Base-by-base conservation (phyloP, 2,888 invertebrate species). In the Pocota personata region DNA sequence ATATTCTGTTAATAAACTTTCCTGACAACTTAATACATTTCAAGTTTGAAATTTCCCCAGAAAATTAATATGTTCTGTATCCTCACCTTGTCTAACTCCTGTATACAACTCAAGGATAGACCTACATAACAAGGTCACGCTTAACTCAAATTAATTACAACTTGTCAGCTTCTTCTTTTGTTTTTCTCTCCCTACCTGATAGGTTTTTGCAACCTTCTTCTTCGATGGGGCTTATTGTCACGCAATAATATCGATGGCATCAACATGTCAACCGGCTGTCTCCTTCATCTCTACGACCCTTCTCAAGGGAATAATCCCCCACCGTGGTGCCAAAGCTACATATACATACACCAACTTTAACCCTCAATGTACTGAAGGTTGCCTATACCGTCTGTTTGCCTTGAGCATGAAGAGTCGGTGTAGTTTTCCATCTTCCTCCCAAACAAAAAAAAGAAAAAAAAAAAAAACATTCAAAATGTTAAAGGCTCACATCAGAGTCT, bases 131-230 rank as follows among this genome's bases (percentile, higher is more conserved):
- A 80, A 84, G 75, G 80, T 66, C 80, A 66, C 69, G 58, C 60
- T 71, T 58, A 76, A 50, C 64, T 75, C 55, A 50, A 75, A 84
- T 71, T 80, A 84, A 84, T 84, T 79, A 80, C 75, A 58, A 46
- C 58, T 27, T 71, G 21, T 60, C 58, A 66, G 69, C 43, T 62
- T 62, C 10, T 19, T 37, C n/a, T 50, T 30, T 60, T 8, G 16
- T 19, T 19, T 1, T 32, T 3, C 24, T 24, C 14, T 6, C 48
- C n/a, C 24, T 30, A 43, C 30, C 27, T 69, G 32, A n/a, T 43
- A 16, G n/a, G n/a, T 32, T 48, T 24, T 21, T 35, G 21, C 16
- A 50, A 14, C 10, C 40, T 40, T 16, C 40, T 40, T 16, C 7
- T 48, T 57, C 27, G 37, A 46, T 8, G 48, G 19, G 30, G 55